Base-by-base conservation (phyloP, 64 coral and sea anemone genomes). In the Porites lutea region DNA sequence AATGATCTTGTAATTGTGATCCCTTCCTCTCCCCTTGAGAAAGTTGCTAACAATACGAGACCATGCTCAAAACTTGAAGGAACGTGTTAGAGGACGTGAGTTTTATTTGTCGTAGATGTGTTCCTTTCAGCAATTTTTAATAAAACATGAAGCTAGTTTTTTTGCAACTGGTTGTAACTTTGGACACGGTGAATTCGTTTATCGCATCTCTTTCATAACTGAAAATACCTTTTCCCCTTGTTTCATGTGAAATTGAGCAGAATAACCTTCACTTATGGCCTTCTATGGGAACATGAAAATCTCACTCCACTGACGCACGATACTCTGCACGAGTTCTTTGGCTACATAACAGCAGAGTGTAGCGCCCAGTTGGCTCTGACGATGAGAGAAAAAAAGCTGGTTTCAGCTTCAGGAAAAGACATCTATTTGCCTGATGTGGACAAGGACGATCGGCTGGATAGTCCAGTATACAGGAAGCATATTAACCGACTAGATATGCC, bases 241-340 rank as follows among this genome's bases (percentile, higher is more conserved):
- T 83, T 47, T 83, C 46, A 18, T 64, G 6, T 43, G 44, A 63
- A 37, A 37, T 37, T 65, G 60, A 16, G 22, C 22, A 92, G 90
- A 44, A 74, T 86, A 9, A 92, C 27, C 6, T 92, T 92, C 49
- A 75, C 65, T 59, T 92, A 92, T 45, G 90, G 90, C 61, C 47
- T 92, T 15, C 20, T 86, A 52, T 86, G 81, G 90, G 90, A 92
- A 76, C 90, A 92, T 9, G 79, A 85, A 51, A 92, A 92, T 48
- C 82, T 92, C 8, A 92, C n/a, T 2, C 65, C 68, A 48, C 61
- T 92, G 13, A 92, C 90, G 48, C 90, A 92, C 48, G 79, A 74
- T 27, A 75, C 80, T 4, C 5, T 92, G 71, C 90, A 92, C 43
- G 90, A 92, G 55, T 86, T 92, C 81, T 92, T 92, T 86, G 90